Percentiles rank a stretch among this genome's conserved stretches.
Conservation (phyloP, 2,113 vertebrate species). For the Aviceda subcristata region DNA sequence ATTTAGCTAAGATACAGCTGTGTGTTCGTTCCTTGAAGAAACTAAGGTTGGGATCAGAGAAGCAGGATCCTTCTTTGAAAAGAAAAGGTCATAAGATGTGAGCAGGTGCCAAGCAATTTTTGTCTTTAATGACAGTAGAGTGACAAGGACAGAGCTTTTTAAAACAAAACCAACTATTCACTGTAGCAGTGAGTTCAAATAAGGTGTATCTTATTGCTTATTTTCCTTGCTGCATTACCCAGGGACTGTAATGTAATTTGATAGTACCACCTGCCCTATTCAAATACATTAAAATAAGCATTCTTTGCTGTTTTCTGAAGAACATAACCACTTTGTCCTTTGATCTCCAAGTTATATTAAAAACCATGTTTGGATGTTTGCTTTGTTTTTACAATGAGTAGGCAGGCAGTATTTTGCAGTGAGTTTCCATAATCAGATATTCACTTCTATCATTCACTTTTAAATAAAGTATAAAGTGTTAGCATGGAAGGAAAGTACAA, state of each 20-base stretch:
- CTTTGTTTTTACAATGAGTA: slow-evolving; percentile 29
- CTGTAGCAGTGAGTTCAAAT: neutral
- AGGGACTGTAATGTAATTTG: slow-evolving; percentile 3
- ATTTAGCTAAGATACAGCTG: neutral
- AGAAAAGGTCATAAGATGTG: neutral
- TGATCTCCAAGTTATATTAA: slow-evolving; percentile 43
- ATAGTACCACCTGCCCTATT: neutral
- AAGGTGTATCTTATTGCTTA: neutral
- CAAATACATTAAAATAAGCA: slow-evolving; percentile 15
- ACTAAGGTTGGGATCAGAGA: neutral
- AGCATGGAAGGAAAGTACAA: neutral
- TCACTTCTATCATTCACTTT: slow-evolving; percentile 19
- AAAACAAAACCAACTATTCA: neutral
- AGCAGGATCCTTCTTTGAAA: neutral
- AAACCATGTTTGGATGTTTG: slow-evolving; percentile 29
- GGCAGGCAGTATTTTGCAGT: neutral
- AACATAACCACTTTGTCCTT: neutral
- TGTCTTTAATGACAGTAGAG: neutral
- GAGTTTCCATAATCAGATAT: slow-evolving; percentile 22
- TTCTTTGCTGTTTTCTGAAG: neutral
- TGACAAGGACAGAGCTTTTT: neutral
- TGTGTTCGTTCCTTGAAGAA: neutral
- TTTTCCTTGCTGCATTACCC: neutral
- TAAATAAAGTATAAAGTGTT: slow-evolving; percentile 29
- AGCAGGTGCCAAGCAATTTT: neutral